Conservation (phyloP, 1,140 invertebrate genomes). For the Philopotamus ludificatus region DNA sequence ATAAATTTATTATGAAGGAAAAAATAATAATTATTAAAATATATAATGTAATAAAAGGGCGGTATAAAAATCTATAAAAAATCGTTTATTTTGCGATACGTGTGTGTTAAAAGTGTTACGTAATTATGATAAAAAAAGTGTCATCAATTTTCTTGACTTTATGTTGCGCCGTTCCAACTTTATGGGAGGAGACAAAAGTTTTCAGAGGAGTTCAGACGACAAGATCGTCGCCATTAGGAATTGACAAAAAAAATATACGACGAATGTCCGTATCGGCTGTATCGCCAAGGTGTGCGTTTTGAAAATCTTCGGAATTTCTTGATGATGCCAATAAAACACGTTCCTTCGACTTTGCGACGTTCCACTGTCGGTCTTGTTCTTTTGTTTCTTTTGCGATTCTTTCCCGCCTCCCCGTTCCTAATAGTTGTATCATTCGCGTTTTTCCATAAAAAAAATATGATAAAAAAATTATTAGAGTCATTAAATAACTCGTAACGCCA, state of each 20-base stretch:
- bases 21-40: no score
- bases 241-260: conserved; percentile 14
- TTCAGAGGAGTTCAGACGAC: neutral
- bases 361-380: neutral
- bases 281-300: conserved; percentile 21
- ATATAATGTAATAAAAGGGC: no score
- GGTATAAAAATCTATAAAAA: no score
- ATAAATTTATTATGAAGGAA: no score
- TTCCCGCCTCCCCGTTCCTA: conserved; percentile 11
- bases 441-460: no score
- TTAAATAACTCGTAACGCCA: neutral
- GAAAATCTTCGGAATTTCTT: conserved; percentile 9
- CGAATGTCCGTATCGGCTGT: conserved; percentile 13
- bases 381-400: conserved; percentile 17
- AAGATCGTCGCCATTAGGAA: conserved; percentile 6
- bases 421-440: no score
- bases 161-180: neutral
- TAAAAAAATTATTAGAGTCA: neutral
- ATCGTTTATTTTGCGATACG: no score
- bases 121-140: neutral
- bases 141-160: conserved; percentile 12
- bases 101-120: neutral
- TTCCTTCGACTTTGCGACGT: conserved; percentile 14
- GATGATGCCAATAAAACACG: conserved; percentile 41
- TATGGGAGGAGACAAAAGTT: conserved; percentile 9